phyloP scores from a whole-genome alignment of 2,113 vertebrate genomes.

The Pseudopodoces humilis region DNA sequence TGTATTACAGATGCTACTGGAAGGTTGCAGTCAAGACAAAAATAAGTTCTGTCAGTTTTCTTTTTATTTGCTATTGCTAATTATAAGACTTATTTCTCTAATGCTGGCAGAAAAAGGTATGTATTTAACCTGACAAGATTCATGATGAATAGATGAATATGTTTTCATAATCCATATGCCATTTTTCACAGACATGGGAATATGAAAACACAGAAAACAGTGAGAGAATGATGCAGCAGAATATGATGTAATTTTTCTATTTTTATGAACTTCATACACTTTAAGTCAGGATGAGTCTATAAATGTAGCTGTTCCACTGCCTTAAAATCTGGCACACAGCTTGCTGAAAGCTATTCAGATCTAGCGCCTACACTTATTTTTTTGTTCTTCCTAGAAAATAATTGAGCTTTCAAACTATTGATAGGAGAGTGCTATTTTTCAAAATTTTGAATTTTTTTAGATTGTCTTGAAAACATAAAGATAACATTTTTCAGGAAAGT shows the following conservation, averaged over 20 bases:
- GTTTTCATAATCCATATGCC: conserved; percentile 10
- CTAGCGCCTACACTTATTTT: not conserved
- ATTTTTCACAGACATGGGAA: conserved; percentile 5
- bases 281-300: conserved; percentile 20
- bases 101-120: not conserved
- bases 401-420: not conserved
- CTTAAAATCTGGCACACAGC: conserved; percentile 17
- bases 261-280: conserved; percentile 21
- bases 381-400: not conserved
- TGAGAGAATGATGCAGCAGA: conserved; percentile 32
- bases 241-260: conserved; percentile 48
- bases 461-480: not conserved
- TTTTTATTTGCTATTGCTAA: not conserved
- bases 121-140: conserved; percentile 8
- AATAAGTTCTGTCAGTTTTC: not conserved
- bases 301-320: not conserved
- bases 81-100: not conserved
- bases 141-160: not conserved
- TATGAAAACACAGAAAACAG: not conserved
- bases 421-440: not conserved
- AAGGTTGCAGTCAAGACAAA: not conserved
- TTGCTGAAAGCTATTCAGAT: conserved; percentile 14
- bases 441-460: not conserved
- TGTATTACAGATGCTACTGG: not conserved
- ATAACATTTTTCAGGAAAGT: accelerated